Conservation (phyloP, 2,888 invertebrate species). For the Nemotelus pantherinus region DNA sequence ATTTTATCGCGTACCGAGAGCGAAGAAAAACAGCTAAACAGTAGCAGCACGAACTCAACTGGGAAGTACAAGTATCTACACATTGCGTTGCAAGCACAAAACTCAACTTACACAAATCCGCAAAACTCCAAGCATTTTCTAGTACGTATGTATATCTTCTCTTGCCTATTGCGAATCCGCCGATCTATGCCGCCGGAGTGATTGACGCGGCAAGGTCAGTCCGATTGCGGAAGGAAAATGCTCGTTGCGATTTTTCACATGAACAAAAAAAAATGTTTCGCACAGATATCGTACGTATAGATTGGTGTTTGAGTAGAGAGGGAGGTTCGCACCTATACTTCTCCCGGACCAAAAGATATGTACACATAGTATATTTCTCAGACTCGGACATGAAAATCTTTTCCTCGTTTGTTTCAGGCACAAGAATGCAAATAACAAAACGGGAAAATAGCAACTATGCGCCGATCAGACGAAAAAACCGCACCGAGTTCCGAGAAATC, state of each 20-base stretch:
- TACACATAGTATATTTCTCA: too few relatives aligned
- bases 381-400: too few relatives aligned
- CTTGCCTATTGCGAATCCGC: neutral
- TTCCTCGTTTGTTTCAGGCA: too few relatives aligned
- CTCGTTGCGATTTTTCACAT: neutral
- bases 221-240: slow-evolving; percentile 35
- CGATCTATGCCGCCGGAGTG: neutral
- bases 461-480: too few relatives aligned
- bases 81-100: neutral
- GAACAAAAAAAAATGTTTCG: too few relatives aligned
- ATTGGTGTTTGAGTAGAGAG: too few relatives aligned
- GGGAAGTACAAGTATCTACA: neutral
- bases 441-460: too few relatives aligned
- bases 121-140: neutral
- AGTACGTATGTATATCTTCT: neutral
- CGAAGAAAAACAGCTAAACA: neutral
- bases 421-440: too few relatives aligned
- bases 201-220: slow-evolving; percentile 33
- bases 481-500: too few relatives aligned
- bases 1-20: slow-evolving; percentile 1
- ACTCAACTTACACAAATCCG: neutral
- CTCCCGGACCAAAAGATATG: too few relatives aligned
- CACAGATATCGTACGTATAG: too few relatives aligned
- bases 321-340: too few relatives aligned
- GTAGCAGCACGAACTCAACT: neutral